Conservation (phyloP, 2,888 invertebrate species). For the Synanthedon tipuliformis region DNA sequence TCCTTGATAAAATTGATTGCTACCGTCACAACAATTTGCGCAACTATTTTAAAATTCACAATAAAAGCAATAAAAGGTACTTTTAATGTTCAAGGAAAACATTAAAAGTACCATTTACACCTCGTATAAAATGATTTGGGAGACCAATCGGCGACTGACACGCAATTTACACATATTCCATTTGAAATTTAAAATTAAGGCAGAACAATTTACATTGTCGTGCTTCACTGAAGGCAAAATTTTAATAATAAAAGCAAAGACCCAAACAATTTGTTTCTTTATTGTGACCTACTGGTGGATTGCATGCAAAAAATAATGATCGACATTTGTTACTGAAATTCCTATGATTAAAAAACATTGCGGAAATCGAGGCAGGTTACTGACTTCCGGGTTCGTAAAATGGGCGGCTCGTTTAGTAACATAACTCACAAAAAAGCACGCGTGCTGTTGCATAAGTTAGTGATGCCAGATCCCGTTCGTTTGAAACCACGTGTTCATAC, state of each 20-base stretch:
- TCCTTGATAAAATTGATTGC: no score
- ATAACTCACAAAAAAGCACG: no score
- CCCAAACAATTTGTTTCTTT: slow-evolving; percentile 29
- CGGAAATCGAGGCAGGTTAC: no score
- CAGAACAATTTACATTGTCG: slow-evolving; percentile 1
- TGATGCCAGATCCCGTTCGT: no score
- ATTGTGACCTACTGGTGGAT: slow-evolving; percentile 31
- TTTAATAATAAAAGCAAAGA: slow-evolving; percentile 31
- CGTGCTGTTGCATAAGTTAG: no score
- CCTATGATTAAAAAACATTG: slow-evolving; percentile 28
- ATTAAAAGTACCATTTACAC: not conserved
- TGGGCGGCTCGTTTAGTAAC: no score
- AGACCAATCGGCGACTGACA: not conserved
- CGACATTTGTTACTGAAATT: slow-evolving; percentile 35
- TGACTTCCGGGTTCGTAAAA: no score
- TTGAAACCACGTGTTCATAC: no score
- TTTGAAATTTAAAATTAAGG: slow-evolving; percentile 7
- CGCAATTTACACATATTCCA: slow-evolving; percentile 7
- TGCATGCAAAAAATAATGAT: slow-evolving; percentile 56
- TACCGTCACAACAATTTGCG: not conserved
- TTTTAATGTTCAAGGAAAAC: not conserved
- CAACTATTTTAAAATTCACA: not conserved
- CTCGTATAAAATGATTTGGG: not conserved
- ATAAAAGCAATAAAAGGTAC: not conserved
- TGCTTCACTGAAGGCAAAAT: slow-evolving; percentile 12